Evolutionary conservation across 2,888 invertebrate species (phyloP).

Genomic region (Nomada hirtipes): DNA sequence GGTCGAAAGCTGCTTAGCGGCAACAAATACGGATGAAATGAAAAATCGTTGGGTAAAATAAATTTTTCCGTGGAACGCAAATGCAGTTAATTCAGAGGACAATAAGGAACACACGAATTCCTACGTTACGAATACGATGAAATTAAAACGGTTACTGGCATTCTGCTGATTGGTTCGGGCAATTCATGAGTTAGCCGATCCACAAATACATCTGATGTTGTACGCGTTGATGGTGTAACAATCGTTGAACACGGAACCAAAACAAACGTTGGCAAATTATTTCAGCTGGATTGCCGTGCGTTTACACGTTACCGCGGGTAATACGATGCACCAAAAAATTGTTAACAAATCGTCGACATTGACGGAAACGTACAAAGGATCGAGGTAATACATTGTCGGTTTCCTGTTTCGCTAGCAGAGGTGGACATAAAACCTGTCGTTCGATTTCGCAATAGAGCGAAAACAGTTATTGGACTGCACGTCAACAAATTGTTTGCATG

Average conservation of each 20-base stretch:
- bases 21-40: constrained; percentile 3
- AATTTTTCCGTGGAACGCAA: constrained; percentile 32
- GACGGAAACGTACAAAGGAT: neutral
- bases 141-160: constrained; percentile 60
- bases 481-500: no score
- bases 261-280: constrained; percentile 54
- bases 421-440: no score
- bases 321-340: constrained; percentile 40
- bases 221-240: constrained; percentile 55
- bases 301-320: constrained; percentile 43
- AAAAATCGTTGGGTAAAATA: constrained; percentile 31
- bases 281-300: constrained; percentile 25
- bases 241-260: constrained; percentile 52
- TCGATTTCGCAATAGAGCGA: no score
- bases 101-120: constrained; percentile 53
- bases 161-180: constrained; percentile 63
- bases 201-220: constrained; percentile 53
- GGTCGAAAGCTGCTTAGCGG: no score
- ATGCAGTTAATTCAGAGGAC: constrained; percentile 56
- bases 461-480: no score
- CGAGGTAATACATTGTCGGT: constrained; percentile 1
- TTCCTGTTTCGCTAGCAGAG: neutral
- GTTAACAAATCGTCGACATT: constrained; percentile 4
- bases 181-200: constrained; percentile 61
- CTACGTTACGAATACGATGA: constrained; percentile 36